Evolutionary conservation across 2,113 vertebrate genomes (phyloP).

Genomic region (Chloropsis cyanopogon): DNA sequence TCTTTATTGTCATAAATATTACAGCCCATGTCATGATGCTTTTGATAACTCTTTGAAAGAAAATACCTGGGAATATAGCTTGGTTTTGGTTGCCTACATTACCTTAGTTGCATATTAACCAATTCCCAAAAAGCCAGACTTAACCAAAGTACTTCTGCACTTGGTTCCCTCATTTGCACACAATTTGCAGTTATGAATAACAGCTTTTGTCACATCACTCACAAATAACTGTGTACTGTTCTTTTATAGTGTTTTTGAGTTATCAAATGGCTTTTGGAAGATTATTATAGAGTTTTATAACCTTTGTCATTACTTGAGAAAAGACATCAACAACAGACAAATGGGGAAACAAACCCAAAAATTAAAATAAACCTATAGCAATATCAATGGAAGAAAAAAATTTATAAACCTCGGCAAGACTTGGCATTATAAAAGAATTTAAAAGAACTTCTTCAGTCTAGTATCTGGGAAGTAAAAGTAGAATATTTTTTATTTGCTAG

Average conservation of each 20-base stretch:
- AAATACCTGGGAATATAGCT: not conserved
- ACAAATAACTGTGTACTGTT: not conserved
- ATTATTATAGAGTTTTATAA: not conserved
- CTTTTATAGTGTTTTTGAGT: not conserved
- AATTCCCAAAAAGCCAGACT: not conserved
- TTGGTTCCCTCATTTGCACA: not conserved
- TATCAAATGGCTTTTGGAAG: not conserved
- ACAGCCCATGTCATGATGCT: not conserved
- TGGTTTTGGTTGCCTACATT: not conserved
- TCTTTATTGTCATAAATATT: not conserved
- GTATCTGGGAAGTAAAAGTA: not conserved
- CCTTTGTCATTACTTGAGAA: not conserved
- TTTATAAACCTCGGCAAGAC: not conserved
- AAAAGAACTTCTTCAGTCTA: not conserved
- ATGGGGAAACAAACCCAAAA: not conserved
- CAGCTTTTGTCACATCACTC: not conserved
- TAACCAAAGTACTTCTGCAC: not conserved
- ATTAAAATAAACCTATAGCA: not conserved
- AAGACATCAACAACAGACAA: not conserved
- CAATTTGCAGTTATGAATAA: not conserved
- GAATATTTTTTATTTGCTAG: not conserved
- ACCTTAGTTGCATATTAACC: not conserved
- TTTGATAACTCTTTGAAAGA: not conserved
- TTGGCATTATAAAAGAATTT: not conserved
- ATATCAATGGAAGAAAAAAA: not conserved